Evolutionary conservation across 1,140 invertebrate genomes (phyloP), one percentile per base, ranked within the genome.

Genomic region (Cotesia glomerata): DNA sequence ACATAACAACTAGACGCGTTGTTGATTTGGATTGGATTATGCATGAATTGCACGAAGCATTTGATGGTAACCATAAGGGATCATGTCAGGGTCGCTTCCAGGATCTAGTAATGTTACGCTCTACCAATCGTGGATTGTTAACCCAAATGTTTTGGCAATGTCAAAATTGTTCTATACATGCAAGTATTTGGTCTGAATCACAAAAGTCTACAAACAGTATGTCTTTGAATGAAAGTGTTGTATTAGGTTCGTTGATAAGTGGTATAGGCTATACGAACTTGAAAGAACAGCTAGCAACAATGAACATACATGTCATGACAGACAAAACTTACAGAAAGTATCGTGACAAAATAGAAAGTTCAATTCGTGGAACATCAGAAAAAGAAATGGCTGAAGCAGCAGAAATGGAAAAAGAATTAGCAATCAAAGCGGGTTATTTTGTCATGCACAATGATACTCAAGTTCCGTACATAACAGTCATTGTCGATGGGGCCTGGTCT

Each of bases 401-500:
- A 13, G 69, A 80, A 75, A 66, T 79, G 72, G 82, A 85, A 78
- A 69, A 54, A 62, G 39, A 71, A 34, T 26, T 79, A 14, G 83
- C 84, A 9, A 76, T 77, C 35, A 65, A 76, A 63, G 45, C 74
- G 68, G 78, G 77, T 4, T 63, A 77, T 70, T 62, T 79, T 62
- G 74, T 36, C 3, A 4, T 36, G 35, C 3, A 36, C 7, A 36
- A 36, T 4, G 35, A 72, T 26, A 69, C 81, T 51, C 78, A 79
- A 13, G 73, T 79, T 67, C 78, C 79, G 4, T 77, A 51, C 16
- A 82, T 82, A 18, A 71, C 71, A 0, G 82, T 86, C 9, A 61
- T 79, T 14, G 78, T 72, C 3, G 85, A 86, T 72, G 81, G 81
- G 49, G 72, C 56, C 13, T 86, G 82, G 81, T 62, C 59, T 0